Conservation (phyloP, 1,140 invertebrate species). For the Zaprionus kolodkinae region DNA sequence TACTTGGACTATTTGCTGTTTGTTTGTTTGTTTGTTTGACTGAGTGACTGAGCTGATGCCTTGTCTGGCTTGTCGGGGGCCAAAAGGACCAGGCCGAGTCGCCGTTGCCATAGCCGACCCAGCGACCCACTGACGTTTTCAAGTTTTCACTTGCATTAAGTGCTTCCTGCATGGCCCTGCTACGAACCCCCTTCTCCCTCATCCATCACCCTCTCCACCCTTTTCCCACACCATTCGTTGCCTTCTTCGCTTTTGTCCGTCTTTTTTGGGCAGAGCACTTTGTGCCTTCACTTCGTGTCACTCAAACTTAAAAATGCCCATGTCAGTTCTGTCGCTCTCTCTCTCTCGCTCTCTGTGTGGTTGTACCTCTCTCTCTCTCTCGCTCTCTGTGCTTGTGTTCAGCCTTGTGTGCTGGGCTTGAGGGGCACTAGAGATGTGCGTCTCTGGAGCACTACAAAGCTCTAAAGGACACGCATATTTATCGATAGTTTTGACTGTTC, state of each 20-base stretch:
- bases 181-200: background rate
- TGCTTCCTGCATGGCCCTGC: slow-evolving; percentile 54
- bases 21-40: slow-evolving; percentile 58
- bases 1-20: slow-evolving; percentile 35
- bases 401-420: background rate
- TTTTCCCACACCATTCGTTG: background rate
- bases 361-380: background rate
- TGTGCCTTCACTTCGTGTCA: slow-evolving; percentile 74
- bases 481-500: too few species aligned
- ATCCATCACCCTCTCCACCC: background rate
- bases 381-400: slow-evolving; percentile 5
- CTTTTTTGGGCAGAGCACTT: slow-evolving; percentile 56
- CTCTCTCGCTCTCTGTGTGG: slow-evolving; percentile 1
- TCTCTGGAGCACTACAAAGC: background rate
- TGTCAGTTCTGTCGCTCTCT: slow-evolving; percentile 31
- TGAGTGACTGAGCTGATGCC: slow-evolving; percentile 60
- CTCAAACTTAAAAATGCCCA: slow-evolving; percentile 71
- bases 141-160: slow-evolving; percentile 77
- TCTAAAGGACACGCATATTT: too few species aligned
- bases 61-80: slow-evolving; percentile 21
- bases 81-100: slow-evolving; percentile 13
- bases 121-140: slow-evolving; percentile 67
- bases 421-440: background rate
- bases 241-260: background rate
- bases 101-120: slow-evolving; percentile 33